These are phyloP conservation scores for Anableps anableps DNA, from an alignment of 2,797 vertebrate genomes.

Conservation along the genomic window DNA sequence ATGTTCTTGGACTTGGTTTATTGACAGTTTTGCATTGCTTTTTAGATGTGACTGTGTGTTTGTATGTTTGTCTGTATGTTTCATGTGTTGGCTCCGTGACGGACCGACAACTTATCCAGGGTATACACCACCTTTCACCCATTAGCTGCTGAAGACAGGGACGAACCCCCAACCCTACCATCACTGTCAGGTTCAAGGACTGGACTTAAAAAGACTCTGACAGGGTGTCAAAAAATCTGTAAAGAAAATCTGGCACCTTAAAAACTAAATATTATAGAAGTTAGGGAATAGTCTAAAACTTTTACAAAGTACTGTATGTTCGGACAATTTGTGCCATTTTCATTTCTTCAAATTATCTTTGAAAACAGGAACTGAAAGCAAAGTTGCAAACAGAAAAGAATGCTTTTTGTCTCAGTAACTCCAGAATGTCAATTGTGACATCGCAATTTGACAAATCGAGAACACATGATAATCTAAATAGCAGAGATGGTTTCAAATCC, in stretches of 20 bases:
- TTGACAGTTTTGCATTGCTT: neutral
- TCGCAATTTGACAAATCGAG: neutral
- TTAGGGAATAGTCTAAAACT: neutral
- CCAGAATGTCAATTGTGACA: slow-evolving; percentile 13
- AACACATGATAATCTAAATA: slow-evolving; percentile 13
- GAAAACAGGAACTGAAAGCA: slow-evolving; percentile 59
- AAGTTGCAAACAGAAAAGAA: neutral
- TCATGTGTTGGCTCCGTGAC: neutral
- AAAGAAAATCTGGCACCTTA: neutral
- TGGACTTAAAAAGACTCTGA: neutral
- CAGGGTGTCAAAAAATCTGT: neutral
- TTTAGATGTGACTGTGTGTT: neutral
- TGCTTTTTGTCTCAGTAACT: slow-evolving; percentile 7
- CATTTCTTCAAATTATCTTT: slow-evolving; percentile 35
- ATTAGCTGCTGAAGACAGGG: neutral
- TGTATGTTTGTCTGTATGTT: neutral
- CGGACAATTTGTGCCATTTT: slow-evolving; percentile 18
- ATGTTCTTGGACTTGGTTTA: neutral
- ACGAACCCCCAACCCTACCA: neutral
- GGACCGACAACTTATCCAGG: neutral
- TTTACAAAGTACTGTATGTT: neutral
- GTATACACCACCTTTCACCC: neutral
- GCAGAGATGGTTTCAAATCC: neutral
- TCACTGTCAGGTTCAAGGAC: neutral
- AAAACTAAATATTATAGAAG: neutral